phyloP scores from a whole-genome alignment of 2,888 invertebrate species.

The Mythimna albipuncta region DNA sequence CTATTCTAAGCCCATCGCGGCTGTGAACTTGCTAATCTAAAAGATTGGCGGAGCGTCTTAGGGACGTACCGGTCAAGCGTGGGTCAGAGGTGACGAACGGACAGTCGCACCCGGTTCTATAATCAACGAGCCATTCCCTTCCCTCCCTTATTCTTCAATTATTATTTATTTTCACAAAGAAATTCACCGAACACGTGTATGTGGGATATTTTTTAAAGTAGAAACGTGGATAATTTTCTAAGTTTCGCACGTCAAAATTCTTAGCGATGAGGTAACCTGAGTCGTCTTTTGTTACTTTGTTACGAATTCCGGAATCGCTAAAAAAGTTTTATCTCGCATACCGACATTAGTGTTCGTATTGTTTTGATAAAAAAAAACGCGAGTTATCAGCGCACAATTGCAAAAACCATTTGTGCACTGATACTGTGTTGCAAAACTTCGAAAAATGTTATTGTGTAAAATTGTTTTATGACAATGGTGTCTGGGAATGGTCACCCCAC shows the following conservation, averaged over 20 bases:
- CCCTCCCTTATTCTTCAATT: conserved; percentile 58
- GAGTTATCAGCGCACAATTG: conserved; percentile 44
- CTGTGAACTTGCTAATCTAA: conserved; percentile 77
- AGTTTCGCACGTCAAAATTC: conserved; percentile 51
- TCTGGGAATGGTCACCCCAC: conserved; percentile 62
- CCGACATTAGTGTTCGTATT: conserved; percentile 56
- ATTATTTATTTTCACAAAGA: conserved; percentile 56
- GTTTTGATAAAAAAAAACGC: conserved; percentile 46
- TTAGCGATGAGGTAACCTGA: conserved; percentile 46
- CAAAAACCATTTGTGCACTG: conserved; percentile 43
- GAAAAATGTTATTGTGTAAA: conserved; percentile 58
- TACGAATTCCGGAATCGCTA: conserved; percentile 46
- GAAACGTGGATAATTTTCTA: conserved; percentile 45
- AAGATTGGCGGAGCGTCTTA: conserved; percentile 73
- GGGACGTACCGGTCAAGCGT: conserved; percentile 81
- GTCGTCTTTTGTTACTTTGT: conserved; percentile 51
- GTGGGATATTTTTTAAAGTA: conserved; percentile 48
- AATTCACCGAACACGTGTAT: conserved; percentile 50
- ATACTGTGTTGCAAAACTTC: conserved; percentile 58
- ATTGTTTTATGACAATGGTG: conserved; percentile 55
- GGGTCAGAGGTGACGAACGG: conserved; percentile 90
- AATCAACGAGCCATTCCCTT: conserved; percentile 66
- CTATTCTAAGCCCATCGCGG: conserved; percentile 61
- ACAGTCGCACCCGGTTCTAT: conserved; percentile 79
- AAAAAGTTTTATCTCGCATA: conserved; percentile 65